phyloP scores from a whole-genome alignment of 2,113 vertebrate genomes.

The Chaetodon trifascialis region DNA sequence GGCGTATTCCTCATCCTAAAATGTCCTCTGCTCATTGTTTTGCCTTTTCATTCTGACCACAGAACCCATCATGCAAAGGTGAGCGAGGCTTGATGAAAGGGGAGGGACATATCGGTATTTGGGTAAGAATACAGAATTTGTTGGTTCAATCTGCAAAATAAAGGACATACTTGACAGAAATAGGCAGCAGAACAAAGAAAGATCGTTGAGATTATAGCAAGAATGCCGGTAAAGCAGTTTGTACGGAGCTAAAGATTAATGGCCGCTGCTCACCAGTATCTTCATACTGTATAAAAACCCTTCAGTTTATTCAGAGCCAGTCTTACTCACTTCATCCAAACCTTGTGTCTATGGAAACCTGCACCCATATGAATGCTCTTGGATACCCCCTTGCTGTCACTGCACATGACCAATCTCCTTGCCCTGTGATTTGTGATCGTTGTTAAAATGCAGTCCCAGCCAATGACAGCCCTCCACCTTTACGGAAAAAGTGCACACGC shows the following conservation, averaged over 20 bases:
- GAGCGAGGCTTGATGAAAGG: neutral
- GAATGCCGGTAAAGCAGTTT: neutral
- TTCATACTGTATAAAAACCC: neutral
- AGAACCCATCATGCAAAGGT: neutral
- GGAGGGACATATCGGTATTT: neutral
- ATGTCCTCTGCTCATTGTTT: neutral
- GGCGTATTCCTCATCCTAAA: neutral
- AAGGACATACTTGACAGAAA: no score
- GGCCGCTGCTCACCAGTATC: neutral
- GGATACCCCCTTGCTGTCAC: neutral
- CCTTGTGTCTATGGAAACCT: neutral
- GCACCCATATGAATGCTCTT: neutral
- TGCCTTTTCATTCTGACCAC: neutral
- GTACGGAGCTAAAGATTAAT: neutral
- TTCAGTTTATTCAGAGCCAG: neutral
- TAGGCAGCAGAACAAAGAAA: no score
- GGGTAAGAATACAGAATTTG: neutral
- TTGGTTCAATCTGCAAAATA: neutral
- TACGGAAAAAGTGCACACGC: neutral
- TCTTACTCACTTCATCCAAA: neutral
- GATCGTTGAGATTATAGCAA: neutral
- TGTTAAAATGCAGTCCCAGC: neutral
- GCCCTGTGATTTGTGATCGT: slow-evolving; percentile 3
- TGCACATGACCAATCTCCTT: neutral
- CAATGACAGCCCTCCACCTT: slow-evolving; percentile 1